These are phyloP conservation scores for Drosophila pachea DNA, from an alignment of 1,140 invertebrate species.

Conservation along the genomic window DNA sequence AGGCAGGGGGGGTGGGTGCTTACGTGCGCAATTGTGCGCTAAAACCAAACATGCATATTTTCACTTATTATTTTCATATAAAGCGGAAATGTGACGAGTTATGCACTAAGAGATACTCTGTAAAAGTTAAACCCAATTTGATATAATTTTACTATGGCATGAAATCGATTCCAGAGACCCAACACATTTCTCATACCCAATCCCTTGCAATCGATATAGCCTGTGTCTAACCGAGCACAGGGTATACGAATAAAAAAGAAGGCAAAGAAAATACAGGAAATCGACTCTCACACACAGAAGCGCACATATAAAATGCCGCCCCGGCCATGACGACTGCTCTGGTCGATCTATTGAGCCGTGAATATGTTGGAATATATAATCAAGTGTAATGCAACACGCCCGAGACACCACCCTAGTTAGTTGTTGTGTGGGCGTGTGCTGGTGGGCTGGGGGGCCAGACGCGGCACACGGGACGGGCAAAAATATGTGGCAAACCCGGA, in stretches of 20 bases:
- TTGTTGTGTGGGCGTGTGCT: not conserved
- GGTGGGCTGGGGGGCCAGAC: conserved; percentile 7
- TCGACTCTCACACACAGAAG: conserved; percentile 31
- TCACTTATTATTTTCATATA: conserved; percentile 73
- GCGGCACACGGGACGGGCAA: too few relatives aligned
- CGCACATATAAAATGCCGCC: conserved; percentile 21
- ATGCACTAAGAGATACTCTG: conserved; percentile 11
- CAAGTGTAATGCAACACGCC: conserved; percentile 63
- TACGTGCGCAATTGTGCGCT: conserved; percentile 69
- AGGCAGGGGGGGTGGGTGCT: conserved; percentile 6
- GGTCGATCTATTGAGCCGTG: conserved; percentile 68
- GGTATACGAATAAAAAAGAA: conserved; percentile 9
- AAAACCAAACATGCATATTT: conserved; percentile 76
- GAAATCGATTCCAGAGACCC: too few relatives aligned
- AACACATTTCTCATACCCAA: too few relatives aligned
- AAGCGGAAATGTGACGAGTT: conserved; percentile 12
- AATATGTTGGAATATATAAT: conserved; percentile 77
- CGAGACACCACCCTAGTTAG: conserved; percentile 12
- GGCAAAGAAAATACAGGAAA: conserved; percentile 31
- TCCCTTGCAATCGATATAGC: not conserved
- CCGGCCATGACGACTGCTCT: conserved; percentile 40
- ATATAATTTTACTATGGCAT: too few relatives aligned
- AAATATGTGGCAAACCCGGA: too few relatives aligned
- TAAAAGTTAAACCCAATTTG: not conserved
- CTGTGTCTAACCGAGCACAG: not conserved